Evolutionary conservation across 1,140 invertebrate genomes (phyloP).

Genomic region (Aphis craccivora): DNA sequence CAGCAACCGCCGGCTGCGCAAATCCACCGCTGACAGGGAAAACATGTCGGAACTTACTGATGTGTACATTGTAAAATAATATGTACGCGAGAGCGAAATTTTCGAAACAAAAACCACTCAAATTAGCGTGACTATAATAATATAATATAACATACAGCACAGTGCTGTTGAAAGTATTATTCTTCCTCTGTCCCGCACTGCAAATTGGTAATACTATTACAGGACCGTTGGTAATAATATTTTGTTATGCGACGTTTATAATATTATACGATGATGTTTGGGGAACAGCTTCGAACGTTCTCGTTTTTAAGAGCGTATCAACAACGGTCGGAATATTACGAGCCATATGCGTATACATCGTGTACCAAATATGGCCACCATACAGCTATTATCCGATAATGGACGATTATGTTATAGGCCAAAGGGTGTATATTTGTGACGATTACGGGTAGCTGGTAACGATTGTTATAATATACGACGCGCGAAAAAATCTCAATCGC

Average conservation of each 20-base stretch:
- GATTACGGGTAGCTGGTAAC: too few relatives aligned
- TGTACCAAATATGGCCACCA: neutral
- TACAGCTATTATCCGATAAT: neutral
- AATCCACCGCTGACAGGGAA: too few relatives aligned
- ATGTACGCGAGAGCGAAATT: neutral
- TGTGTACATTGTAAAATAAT: neutral
- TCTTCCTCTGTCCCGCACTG: neutral
- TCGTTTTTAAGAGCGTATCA: neutral
- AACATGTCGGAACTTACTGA: too few relatives aligned
- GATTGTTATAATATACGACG: too few relatives aligned
- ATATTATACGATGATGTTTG: neutral
- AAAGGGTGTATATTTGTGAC: neutral
- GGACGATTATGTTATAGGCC: neutral
- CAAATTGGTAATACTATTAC: neutral
- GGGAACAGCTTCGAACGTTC: neutral
- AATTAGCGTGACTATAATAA: neutral
- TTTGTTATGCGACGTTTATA: neutral
- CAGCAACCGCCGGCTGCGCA: too few relatives aligned
- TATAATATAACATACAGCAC: neutral
- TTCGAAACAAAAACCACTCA: neutral
- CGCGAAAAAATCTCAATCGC: too few relatives aligned
- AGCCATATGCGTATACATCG: neutral
- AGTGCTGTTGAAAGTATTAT: neutral
- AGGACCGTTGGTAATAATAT: neutral
- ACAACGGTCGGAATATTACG: neutral